Evolutionary conservation across 2,113 vertebrate species (phyloP).

Genomic region (Litocranius walleri): DNA sequence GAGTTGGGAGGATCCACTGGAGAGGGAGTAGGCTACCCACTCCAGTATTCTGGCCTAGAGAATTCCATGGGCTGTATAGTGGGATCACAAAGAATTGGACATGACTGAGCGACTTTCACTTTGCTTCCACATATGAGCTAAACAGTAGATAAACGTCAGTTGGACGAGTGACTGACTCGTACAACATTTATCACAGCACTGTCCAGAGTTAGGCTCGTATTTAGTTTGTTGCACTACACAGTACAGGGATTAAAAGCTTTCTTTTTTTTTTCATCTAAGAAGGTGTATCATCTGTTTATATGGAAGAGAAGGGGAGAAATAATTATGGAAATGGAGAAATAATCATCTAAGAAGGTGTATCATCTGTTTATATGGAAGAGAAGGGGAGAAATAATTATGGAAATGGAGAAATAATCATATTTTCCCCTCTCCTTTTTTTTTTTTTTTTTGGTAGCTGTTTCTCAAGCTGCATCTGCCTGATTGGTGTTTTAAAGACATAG

Average conservation of each 20-base stretch:
- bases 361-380: not conserved
- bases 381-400: not conserved
- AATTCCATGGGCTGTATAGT: not conserved
- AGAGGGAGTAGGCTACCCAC: not conserved
- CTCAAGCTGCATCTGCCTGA: not conserved
- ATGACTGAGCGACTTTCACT: not conserved
- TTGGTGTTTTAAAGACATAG: not conserved
- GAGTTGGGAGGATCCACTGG: not conserved
- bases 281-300: not conserved
- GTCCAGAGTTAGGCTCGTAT: not conserved
- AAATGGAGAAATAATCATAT: not conserved
- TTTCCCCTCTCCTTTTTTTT: not conserved
- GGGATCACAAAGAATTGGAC: not conserved
- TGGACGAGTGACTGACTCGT: not conserved
- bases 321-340: not conserved
- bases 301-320: not conserved
- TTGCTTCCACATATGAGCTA: not conserved
- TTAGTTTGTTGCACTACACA: not conserved
- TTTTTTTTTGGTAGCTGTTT: not conserved
- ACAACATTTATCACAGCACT: not conserved
- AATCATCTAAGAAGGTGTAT: not conserved
- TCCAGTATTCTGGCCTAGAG: not conserved
- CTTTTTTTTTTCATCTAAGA: not conserved
- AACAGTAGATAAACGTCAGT: not conserved
- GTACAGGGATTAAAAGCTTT: not conserved